Conservation (phyloP, 2,888 invertebrate species). For the Dichetophora obliterata region DNA sequence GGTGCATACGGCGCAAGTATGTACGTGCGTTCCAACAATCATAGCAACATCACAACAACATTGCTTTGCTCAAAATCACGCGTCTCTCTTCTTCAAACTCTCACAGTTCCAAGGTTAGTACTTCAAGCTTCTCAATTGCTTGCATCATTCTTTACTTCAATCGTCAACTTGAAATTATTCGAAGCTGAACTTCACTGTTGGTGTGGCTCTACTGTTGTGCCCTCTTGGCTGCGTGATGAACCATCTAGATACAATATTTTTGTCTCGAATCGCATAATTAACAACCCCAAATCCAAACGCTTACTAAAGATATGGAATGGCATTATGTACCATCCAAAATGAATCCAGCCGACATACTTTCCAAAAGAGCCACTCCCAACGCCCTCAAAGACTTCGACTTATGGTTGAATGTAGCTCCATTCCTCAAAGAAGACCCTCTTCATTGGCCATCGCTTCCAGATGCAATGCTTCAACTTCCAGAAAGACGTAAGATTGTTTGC, state of each 20-base stretch:
- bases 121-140: background rate
- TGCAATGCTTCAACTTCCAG: background rate
- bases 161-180: background rate
- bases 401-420: background rate
- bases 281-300: no score
- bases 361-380: background rate
- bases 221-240: constrained; percentile 39
- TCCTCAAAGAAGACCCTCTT: background rate
- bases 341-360: constrained; percentile 21
- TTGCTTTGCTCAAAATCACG: constrained; percentile 43
- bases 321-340: constrained; percentile 31
- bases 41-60: background rate
- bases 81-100: constrained; percentile 30
- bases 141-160: background rate
- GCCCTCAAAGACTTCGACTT: constrained; percentile 19
- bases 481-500: background rate
- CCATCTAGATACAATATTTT: constrained; percentile 40
- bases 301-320: no score
- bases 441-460: background rate
- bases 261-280: constrained; percentile 38
- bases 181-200: constrained; percentile 33
- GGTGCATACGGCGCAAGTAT: constrained; percentile 42
- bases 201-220: constrained; percentile 41
- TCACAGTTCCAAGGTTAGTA: constrained; percentile 1
- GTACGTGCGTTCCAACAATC: constrained; percentile 34